Conservation (phyloP, 2,888 invertebrate genomes). For the Merodon equestris region DNA sequence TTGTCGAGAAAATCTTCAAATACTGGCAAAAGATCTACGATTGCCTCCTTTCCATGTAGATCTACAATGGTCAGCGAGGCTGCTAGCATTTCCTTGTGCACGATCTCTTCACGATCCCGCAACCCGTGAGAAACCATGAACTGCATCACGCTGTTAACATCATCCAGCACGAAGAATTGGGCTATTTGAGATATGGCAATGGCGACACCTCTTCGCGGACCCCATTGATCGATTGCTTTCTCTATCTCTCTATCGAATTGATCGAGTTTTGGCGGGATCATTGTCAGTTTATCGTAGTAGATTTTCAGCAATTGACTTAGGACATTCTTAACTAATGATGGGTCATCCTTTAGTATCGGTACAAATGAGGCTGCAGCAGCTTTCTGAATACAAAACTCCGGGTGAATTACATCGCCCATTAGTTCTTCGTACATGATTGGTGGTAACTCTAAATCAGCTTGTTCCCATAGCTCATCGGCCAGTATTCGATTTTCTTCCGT, state of each 20-base stretch:
- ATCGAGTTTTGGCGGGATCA: slow-evolving; percentile 92
- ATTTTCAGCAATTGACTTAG: slow-evolving; percentile 84
- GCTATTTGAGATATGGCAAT: slow-evolving; percentile 90
- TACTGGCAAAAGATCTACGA: slow-evolving; percentile 89
- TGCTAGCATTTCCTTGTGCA: slow-evolving; percentile 93
- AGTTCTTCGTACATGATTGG: slow-evolving; percentile 78
- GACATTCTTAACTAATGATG: slow-evolving; percentile 80
- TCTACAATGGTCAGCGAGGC: slow-evolving; percentile 96
- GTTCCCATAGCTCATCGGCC: slow-evolving; percentile 83
- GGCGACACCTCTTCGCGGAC: slow-evolving; percentile 92
- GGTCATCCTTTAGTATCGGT: slow-evolving; percentile 82
- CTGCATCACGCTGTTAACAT: slow-evolving; percentile 85
- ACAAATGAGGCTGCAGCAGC: slow-evolving; percentile 91
- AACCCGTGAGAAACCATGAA: slow-evolving; percentile 93
- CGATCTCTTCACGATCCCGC: slow-evolving; percentile 89
- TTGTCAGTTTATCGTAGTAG: slow-evolving; percentile 87
- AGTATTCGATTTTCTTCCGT: slow-evolving; percentile 86
- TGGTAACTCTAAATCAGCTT: slow-evolving; percentile 80
- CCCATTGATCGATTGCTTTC: slow-evolving; percentile 93
- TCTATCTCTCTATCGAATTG: slow-evolving; percentile 94
- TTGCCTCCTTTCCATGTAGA: slow-evolving; percentile 92
- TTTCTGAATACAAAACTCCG: slow-evolving; percentile 89
- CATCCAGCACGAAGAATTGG: slow-evolving; percentile 82
- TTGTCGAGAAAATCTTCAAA: slow-evolving; percentile 96
- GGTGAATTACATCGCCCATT: slow-evolving; percentile 87